Evolutionary conservation across 2,797 vertebrate species (phyloP).

Genomic region (Austrolebias charrua): DNA sequence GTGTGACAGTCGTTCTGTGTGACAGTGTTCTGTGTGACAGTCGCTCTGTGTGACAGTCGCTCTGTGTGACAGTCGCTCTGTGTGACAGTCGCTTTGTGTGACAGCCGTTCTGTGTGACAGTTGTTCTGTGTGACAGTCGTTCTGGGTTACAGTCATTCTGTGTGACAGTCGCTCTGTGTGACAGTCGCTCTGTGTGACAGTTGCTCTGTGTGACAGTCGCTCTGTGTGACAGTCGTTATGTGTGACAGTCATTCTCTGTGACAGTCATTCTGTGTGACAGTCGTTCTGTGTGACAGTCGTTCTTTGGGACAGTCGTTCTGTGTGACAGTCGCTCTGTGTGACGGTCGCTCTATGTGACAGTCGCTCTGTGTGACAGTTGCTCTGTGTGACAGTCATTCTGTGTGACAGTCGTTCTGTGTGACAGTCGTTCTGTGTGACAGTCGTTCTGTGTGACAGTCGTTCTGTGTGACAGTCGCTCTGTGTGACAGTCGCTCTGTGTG

Average conservation of each 20-base stretch:
- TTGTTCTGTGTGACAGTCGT: slow-evolving; percentile 13
- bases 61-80: slow-evolving; percentile 64
- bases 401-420: slow-evolving; percentile 50
- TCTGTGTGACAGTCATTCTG: too few species aligned
- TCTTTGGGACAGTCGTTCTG: slow-evolving; percentile 58
- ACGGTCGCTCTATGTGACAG: too few species aligned
- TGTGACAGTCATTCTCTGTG: too few species aligned
- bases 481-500: too few species aligned
- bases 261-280: too few species aligned
- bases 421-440: slow-evolving; percentile 50
- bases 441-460: slow-evolving; percentile 55
- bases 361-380: too few species aligned
- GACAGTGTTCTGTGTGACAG: too few species aligned
- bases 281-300: slow-evolving; percentile 55
- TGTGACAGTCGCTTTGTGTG: too few species aligned
- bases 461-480: slow-evolving; percentile 64
- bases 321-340: slow-evolving; percentile 60
- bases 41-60: slow-evolving; percentile 55
- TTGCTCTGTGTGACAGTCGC: slow-evolving; percentile 12
- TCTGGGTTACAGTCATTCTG: too few species aligned
- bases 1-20: slow-evolving; percentile 62
- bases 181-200: slow-evolving; percentile 62
- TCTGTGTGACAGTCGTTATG: slow-evolving; percentile 64
- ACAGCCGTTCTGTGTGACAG: slow-evolving; percentile 63
- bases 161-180: slow-evolving; percentile 50